Evolutionary conservation across 2,888 invertebrate species (phyloP), one percentile per base, ranked within the genome.

Genomic region (Cataglyphis cursor): DNA sequence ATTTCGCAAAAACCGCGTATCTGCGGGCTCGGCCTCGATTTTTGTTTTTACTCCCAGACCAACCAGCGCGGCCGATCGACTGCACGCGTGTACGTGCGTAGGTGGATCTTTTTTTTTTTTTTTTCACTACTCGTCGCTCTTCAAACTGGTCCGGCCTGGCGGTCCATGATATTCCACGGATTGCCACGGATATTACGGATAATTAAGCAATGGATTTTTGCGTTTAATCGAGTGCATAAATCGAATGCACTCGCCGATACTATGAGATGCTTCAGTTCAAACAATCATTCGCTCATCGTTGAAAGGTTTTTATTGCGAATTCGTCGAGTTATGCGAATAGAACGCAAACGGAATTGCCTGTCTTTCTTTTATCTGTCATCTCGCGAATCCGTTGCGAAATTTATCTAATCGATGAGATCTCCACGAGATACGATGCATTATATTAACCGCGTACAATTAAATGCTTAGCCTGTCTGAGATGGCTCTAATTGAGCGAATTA

Each of bases 1-100:
- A 93, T 93, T 93, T 93, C 90, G 89, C 89, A 90, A 93, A 90
- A 92, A 93, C 90, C 92, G 91, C 92, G 91, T 91, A 91, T 92
- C 89, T 91, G 91, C 89, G 91, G 89, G 90, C 91, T 92, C 92
- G 91, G 93, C 87, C 85, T 91, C 92, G 93, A 93, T 92, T 93
- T 93, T 92, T 90, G 90, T 90, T 90, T 93, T 90, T 87, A 83
- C 85, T 85, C 84, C 81, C 78, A 80, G 87, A 72, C 87, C 89
- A 87, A 84, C 85, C 89, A 82, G 84, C 72, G 78, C 70, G 76
- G 62, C 64, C 81, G 85, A 89, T 88, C 89, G 81, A 82, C 82
- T 88, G 82, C 61, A 74, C 86, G 83, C 81, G 80, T 82, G 59
- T 81, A 84, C 84, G 81, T 66, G 73, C 66, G 66, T 82, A 64